Percentiles rank a stretch among this genome's conserved stretches.
These are phyloP conservation scores for Gila robusta DNA, from an alignment of 2,797 vertebrate species.

Conservation along the genomic window DNA sequence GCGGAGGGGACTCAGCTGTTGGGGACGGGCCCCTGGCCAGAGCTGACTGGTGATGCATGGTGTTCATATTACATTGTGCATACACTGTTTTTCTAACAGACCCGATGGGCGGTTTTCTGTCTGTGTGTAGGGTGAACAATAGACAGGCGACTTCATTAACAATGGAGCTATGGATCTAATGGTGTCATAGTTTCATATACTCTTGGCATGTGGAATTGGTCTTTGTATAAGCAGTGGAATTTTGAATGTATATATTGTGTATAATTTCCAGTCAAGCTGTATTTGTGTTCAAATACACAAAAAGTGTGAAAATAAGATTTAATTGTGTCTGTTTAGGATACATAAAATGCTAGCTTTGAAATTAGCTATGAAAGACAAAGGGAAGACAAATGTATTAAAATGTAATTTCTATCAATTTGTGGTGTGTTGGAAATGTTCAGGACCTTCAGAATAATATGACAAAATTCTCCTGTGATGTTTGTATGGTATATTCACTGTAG, in stretches of 20 bases:
- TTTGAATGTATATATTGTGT: not conserved
- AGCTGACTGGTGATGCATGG: conserved; percentile 76
- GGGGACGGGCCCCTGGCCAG: conserved; percentile 48
- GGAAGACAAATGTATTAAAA: not conserved
- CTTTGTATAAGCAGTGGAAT: conserved; percentile 27
- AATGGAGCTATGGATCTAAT: conserved; percentile 39
- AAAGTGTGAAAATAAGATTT: not conserved
- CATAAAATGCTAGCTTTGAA: not conserved
- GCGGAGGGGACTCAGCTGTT: conserved; percentile 82
- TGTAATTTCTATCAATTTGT: not conserved
- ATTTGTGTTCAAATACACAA: not conserved
- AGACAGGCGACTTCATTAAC: conserved; percentile 56
- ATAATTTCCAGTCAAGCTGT: not conserved
- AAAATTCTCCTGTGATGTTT: not conserved
- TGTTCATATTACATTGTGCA: conserved; percentile 63
- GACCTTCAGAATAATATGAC: not conserved
- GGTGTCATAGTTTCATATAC: conserved; percentile 22
- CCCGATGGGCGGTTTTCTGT: conserved; percentile 83
- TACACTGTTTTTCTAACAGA: conserved; percentile 79
- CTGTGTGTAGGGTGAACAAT: conserved; percentile 68
- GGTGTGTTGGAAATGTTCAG: not conserved
- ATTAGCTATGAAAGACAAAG: not conserved
- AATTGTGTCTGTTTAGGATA: not conserved
- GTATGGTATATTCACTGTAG: not conserved
- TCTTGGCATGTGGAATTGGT: conserved; percentile 4